These are phyloP conservation scores for Drosophila novamexicana DNA, from an alignment of 1,140 invertebrate species.

Conservation along the genomic window DNA sequence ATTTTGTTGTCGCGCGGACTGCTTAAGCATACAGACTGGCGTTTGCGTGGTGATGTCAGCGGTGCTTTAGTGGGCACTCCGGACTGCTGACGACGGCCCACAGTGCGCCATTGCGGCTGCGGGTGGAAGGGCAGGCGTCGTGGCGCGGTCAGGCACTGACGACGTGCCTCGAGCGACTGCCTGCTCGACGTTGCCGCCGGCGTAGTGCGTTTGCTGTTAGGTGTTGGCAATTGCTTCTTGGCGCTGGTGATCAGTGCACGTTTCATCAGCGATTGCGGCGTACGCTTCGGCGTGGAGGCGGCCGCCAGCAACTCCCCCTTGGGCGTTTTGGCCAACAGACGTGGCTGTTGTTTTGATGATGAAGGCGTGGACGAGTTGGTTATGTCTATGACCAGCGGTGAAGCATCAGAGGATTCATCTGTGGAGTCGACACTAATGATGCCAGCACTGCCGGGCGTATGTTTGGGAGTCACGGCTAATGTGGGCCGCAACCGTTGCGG, in stretches of 20 bases:
- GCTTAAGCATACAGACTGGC: constrained; percentile 10
- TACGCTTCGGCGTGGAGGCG: constrained; percentile 60
- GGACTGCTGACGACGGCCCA: constrained; percentile 3
- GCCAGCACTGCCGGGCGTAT: constrained; percentile 32
- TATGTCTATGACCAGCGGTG: constrained; percentile 63
- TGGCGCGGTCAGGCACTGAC: constrained; percentile 46
- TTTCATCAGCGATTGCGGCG: constrained; percentile 75
- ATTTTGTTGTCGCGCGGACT: constrained; percentile 60
- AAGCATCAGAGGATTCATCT: constrained; percentile 50
- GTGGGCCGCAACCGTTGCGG: constrained; percentile 54
- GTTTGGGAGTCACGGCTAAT: constrained; percentile 28
- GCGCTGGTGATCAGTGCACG: constrained; percentile 70
- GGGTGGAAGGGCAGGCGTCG: constrained; percentile 56
- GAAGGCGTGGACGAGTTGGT: constrained; percentile 38
- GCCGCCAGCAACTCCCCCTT: constrained; percentile 21
- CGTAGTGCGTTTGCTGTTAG: constrained; percentile 12
- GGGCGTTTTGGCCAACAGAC: constrained; percentile 29
- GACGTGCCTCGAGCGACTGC: constrained; percentile 26
- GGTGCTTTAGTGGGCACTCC: neutral
- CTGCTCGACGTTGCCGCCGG: constrained; percentile 2
- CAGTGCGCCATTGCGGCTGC: constrained; percentile 25
- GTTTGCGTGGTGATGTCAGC: constrained; percentile 49
- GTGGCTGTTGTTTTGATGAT: constrained; percentile 1
- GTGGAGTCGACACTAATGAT: constrained; percentile 44
- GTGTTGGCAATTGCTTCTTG: constrained; percentile 60